phyloP scores from a whole-genome alignment of 2,113 vertebrate genomes.

The Tiliqua scincoides region DNA sequence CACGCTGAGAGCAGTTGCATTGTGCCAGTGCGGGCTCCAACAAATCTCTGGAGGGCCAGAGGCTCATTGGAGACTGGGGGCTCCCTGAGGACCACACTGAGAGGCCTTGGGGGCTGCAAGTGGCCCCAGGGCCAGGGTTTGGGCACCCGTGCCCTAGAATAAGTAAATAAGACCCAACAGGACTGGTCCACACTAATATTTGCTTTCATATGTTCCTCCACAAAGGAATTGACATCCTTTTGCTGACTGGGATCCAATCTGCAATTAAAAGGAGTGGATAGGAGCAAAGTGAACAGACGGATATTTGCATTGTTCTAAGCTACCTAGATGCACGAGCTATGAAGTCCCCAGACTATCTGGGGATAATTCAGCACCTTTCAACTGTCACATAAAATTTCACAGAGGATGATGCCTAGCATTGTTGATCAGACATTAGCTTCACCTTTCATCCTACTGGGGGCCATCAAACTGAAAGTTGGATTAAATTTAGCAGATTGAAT shows the following conservation, averaged over 20 bases:
- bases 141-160: constrained; percentile 29
- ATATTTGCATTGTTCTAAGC: constrained; percentile 68
- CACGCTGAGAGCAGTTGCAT: no score
- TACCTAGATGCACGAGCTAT: constrained; percentile 61
- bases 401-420: constrained; percentile 66
- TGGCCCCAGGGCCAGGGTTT: no score
- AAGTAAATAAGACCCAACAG: constrained; percentile 28
- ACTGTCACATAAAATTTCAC: constrained; percentile 72
- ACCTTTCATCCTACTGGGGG: constrained; percentile 71
- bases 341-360: constrained; percentile 57
- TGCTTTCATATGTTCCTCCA: constrained; percentile 27
- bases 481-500: constrained; percentile 72
- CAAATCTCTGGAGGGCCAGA: no score
- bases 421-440: constrained; percentile 72
- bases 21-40: no score
- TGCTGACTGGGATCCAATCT: constrained; percentile 42
- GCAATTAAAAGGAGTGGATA: constrained; percentile 61
- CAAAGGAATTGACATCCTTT: background rate
- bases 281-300: constrained; percentile 61
- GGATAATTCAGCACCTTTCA: constrained; percentile 73
- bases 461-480: constrained; percentile 69
- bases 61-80: no score
- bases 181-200: constrained; percentile 29
- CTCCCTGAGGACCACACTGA: no score
- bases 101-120: no score